Base-by-base conservation (phyloP, 37 sponge, comb jelly and placozoan species). In the Beroe forskalii region DNA sequence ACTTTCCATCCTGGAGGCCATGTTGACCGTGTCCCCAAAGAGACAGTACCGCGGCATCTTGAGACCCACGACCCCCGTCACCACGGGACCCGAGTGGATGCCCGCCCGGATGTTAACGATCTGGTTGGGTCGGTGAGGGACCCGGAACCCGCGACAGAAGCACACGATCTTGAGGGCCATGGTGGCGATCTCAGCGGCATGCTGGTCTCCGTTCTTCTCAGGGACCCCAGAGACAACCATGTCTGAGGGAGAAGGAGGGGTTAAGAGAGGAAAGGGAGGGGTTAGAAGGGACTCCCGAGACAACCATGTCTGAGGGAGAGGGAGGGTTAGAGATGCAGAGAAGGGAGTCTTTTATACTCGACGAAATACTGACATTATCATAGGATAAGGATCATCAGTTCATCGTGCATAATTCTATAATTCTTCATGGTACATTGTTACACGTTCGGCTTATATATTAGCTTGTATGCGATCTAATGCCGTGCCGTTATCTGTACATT, bases 221-320 rank as follows among this genome's bases (percentile, higher is more conserved):
- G 97, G 97, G 0, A 96, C 92, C 14, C 97, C 97, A 76, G 93
- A 93, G 19, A 96, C 97, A 8, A 96, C 97, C 97, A 96, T 96
- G 48, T 96, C 97, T 96, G 67, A 1, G 66, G 66, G 25, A 55
- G 17, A n/a, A n/a, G n/a, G n/a, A n/a, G n/a, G n/a, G n/a, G n/a
- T n/a, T n/a, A n/a, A n/a, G n/a, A n/a, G n/a, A n/a, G n/a, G n/a
- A n/a, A n/a, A n/a, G n/a, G n/a, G n/a, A n/a, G n/a, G n/a, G n/a
- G n/a, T n/a, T n/a, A n/a, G n/a, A n/a, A 0, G 97, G 97, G 0
- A 96, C 92, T 17, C 97, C 97, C 62, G 93, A 93, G 19, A 96
- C 97, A 8, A 96, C 97, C 97, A 96, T 96, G 48, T 96, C 97
- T 96, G 67, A 1, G 66, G 66, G 25, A 55, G 17, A n/a, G n/a